Percentiles rank a stretch among this genome's conserved stretches.
Conservation (phyloP, 2,113 vertebrate genomes). For the Oncorhynchus mykiss region DNA sequence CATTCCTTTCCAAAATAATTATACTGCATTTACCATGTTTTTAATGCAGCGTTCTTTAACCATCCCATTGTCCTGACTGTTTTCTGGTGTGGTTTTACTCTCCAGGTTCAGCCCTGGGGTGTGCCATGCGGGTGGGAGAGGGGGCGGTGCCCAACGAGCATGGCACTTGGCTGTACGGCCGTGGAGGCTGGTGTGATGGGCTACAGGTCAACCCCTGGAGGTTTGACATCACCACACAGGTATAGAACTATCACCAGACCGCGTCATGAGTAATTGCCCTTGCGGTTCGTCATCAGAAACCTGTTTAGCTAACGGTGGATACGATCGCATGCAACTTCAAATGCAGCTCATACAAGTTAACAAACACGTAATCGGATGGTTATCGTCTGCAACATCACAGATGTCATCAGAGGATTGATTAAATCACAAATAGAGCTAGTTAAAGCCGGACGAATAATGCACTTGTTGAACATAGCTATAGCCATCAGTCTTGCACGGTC, state of each 20-base stretch:
- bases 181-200: slow-evolving; percentile 79
- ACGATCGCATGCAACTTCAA: too few species aligned
- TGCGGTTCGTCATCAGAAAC: too few species aligned
- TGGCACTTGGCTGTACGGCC: slow-evolving; percentile 79
- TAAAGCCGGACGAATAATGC: too few species aligned
- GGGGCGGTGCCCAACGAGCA: slow-evolving; percentile 77
- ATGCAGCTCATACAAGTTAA: too few species aligned
- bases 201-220: slow-evolving; percentile 78
- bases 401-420: too few species aligned
- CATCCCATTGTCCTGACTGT: background rate
- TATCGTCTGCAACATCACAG: too few species aligned
- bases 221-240: slow-evolving; percentile 74
- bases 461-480: too few species aligned
- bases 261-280: background rate
- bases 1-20: background rate
- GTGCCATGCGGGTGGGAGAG: slow-evolving; percentile 60
- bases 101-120: slow-evolving; percentile 71
- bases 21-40: background rate
- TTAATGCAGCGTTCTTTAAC: background rate
- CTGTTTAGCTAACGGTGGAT: too few species aligned
- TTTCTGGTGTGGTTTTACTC: background rate
- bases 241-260: slow-evolving; percentile 23
- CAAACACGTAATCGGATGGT: too few species aligned
- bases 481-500: too few species aligned
- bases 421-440: too few species aligned